Evolutionary conservation across 2,888 invertebrate genomes (phyloP).

Genomic region (Pristionchus fissidentatus): DNA sequence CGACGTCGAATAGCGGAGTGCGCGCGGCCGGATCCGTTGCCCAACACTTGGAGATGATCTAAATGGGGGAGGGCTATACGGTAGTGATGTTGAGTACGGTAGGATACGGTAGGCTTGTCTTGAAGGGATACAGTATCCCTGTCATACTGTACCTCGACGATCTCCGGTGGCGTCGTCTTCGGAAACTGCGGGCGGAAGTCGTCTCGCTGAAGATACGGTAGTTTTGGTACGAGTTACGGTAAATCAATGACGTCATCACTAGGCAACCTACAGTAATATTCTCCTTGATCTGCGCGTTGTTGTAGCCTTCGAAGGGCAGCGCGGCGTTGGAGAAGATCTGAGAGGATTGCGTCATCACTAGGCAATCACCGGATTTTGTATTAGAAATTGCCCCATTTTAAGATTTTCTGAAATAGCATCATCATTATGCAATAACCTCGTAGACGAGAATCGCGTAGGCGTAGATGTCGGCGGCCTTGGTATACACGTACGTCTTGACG

Average conservation of each 20-base stretch:
- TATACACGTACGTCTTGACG: conserved; percentile 28
- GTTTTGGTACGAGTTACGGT: background rate
- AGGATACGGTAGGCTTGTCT: conserved; percentile 5
- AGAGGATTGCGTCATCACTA: background rate
- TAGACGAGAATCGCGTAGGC: conserved; percentile 29
- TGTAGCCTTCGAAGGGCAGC: conserved; percentile 11
- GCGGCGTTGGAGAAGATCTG: conserved; percentile 45
- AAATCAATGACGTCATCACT: background rate
- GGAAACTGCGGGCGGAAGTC: conserved; percentile 17
- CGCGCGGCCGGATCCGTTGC: background rate
- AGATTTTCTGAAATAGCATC: no score
- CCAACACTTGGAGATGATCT: background rate
- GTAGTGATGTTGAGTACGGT: no score
- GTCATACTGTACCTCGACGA: conserved; percentile 7
- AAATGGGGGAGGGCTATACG: no score
- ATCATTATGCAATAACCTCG: no score
- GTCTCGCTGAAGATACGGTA: background rate
- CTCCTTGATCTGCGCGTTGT: conserved; percentile 40
- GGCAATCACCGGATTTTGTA: no score
- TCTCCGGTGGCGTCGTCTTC: background rate
- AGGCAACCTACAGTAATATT: background rate
- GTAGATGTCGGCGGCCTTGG: conserved; percentile 28
- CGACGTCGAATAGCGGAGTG: background rate
- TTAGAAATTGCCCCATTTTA: no score
- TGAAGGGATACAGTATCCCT: background rate